These are phyloP conservation scores for Cantharis rufa DNA, from an alignment of 2,888 invertebrate species.

Conservation along the genomic window DNA sequence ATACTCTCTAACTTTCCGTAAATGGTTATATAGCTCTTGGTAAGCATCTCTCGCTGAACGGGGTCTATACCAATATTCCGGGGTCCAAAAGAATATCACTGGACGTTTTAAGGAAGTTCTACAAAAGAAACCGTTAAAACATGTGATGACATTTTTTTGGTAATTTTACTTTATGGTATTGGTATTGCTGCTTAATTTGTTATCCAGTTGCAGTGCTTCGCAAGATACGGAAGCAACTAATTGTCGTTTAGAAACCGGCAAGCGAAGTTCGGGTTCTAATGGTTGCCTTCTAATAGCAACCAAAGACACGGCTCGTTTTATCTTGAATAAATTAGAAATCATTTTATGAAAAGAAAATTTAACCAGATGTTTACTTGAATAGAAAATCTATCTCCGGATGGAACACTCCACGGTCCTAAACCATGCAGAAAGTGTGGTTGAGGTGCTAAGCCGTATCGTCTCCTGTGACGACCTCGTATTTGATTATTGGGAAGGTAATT, in stretches of 20 bases:
- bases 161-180: constrained; percentile 38
- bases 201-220: constrained; percentile 47
- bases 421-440: constrained; percentile 58
- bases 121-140: neutral
- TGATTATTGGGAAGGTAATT: constrained; percentile 24
- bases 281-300: constrained; percentile 53
- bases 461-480: constrained; percentile 45
- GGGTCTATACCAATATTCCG: constrained; percentile 61
- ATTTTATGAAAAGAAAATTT: neutral
- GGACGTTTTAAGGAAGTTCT: constrained; percentile 45
- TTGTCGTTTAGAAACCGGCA: constrained; percentile 56
- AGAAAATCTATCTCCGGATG: constrained; percentile 55
- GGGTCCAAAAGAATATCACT: constrained; percentile 61
- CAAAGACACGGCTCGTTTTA: constrained; percentile 55
- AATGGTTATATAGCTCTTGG: constrained; percentile 51
- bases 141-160: constrained; percentile 34
- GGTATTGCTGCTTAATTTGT: constrained; percentile 31
- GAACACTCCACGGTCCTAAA: constrained; percentile 58
- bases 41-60: constrained; percentile 56
- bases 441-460: constrained; percentile 56
- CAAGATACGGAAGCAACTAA: constrained; percentile 56
- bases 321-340: constrained; percentile 29
- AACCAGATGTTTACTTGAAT: constrained; percentile 47
- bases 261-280: constrained; percentile 51
- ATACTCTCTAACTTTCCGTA: constrained; percentile 44